Evolutionary conservation across 1,140 invertebrate species (phyloP).

Genomic region (Eueides isabella): DNA sequence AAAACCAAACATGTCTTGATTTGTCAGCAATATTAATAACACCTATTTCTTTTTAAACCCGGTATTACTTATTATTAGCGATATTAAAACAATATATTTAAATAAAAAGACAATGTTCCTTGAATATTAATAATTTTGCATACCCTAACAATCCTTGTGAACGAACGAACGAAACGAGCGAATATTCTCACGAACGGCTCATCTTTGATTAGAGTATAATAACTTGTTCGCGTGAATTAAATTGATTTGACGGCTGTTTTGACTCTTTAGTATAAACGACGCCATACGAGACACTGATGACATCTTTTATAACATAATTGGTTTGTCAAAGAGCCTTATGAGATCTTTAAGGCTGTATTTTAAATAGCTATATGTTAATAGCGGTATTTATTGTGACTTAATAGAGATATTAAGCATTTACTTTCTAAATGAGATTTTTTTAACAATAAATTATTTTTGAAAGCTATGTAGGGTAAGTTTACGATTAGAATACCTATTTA

Average conservation of each 20-base stretch:
- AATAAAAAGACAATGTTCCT: neutral
- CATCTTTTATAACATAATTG: constrained; percentile 51
- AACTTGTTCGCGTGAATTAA: constrained; percentile 76
- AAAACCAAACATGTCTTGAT: too few species aligned
- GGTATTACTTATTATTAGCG: too few species aligned
- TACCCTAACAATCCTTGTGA: constrained; percentile 52
- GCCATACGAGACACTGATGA: constrained; percentile 40
- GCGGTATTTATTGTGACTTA: constrained; percentile 12
- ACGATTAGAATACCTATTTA: too few species aligned
- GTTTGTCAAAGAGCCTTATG: constrained; percentile 37
- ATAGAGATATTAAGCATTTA: neutral
- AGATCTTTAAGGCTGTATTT: constrained; percentile 15
- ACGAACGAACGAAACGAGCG: constrained; percentile 54
- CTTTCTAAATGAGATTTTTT: neutral
- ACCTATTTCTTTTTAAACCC: too few species aligned
- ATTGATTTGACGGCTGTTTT: constrained; percentile 76
- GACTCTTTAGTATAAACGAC: constrained; percentile 50
- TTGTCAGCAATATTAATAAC: too few species aligned
- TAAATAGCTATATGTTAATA: constrained; percentile 8
- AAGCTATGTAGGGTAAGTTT: neutral
- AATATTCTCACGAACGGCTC: constrained; percentile 69
- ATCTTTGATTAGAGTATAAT: constrained; percentile 78
- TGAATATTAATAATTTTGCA: constrained; percentile 23
- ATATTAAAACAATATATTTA: neutral
- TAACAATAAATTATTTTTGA: neutral